phyloP scores from a whole-genome alignment of 2,797 vertebrate species.

The Acridotheres tristis region DNA sequence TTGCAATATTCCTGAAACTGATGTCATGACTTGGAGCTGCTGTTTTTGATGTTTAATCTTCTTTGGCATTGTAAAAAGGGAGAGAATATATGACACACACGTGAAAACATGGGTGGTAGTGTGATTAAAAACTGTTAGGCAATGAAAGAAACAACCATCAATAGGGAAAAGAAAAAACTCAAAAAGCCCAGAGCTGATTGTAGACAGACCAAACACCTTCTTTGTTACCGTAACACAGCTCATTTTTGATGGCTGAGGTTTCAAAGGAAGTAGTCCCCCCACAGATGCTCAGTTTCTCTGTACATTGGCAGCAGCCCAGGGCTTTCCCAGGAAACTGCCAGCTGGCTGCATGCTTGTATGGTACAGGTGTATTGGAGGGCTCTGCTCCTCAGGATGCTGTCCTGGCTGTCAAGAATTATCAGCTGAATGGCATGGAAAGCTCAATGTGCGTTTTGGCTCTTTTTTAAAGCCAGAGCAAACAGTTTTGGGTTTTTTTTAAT shows the following conservation, averaged over 20 bases:
- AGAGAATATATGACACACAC: neutral
- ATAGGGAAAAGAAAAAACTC: neutral
- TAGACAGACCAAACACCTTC: neutral
- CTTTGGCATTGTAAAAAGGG: neutral
- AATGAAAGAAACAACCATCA: neutral
- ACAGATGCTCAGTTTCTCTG: neutral
- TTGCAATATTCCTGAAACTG: neutral
- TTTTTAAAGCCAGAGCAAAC: rapidly evolving
- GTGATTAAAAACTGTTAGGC: neutral
- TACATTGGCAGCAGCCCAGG: neutral
- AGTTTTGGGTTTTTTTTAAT: neutral
- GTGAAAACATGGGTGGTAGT: neutral
- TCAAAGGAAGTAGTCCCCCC: neutral
- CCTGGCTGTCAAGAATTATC: neutral
- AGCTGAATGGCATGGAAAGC: neutral
- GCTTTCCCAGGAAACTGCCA: neutral
- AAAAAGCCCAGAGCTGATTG: neutral
- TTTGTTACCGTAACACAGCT: neutral
- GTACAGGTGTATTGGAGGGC: neutral
- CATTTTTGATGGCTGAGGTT: neutral
- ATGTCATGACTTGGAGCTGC: neutral
- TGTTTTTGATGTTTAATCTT: neutral
- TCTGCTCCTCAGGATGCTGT: neutral
- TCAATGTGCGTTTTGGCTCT: neutral
- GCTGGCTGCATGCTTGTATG: neutral